These are phyloP conservation scores for Oriolus oriolus DNA, from an alignment of 2,113 vertebrate species.

Conservation along the genomic window DNA sequence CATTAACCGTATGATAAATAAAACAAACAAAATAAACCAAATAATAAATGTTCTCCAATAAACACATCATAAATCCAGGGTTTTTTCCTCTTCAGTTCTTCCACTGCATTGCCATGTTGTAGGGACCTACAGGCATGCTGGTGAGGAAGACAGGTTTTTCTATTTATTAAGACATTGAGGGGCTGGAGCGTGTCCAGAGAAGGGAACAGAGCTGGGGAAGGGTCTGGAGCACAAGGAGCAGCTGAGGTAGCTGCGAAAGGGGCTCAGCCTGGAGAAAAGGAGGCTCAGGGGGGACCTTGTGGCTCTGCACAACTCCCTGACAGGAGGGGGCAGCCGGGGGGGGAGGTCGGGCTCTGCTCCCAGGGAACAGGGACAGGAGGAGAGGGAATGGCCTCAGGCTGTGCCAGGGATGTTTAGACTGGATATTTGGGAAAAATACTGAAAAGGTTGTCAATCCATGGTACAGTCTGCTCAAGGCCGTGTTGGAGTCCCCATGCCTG, in stretches of 20 bases:
- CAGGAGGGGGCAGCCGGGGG: background rate
- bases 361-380: background rate
- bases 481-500: fast-evolving
- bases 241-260: background rate
- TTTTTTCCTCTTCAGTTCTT: background rate
- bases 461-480: background rate
- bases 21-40: background rate
- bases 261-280: background rate
- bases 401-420: fast-evolving
- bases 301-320: background rate
- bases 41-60: background rate
- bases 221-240: fast-evolving
- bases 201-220: fast-evolving
- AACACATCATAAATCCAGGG: background rate
- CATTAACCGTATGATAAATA: background rate
- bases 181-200: fast-evolving
- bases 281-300: background rate
- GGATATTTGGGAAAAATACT: too few relatives aligned
- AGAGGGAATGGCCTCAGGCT: fast-evolving
- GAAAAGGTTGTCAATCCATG: fast-evolving
- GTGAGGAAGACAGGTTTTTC: background rate
- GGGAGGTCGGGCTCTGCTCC: background rate
- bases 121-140: background rate
- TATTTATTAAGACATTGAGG: background rate
- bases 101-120: background rate